Evolutionary conservation across 2,888 invertebrate genomes (phyloP), one percentile per base, ranked within the genome.

Genomic region (Dichetophora obliterata): DNA sequence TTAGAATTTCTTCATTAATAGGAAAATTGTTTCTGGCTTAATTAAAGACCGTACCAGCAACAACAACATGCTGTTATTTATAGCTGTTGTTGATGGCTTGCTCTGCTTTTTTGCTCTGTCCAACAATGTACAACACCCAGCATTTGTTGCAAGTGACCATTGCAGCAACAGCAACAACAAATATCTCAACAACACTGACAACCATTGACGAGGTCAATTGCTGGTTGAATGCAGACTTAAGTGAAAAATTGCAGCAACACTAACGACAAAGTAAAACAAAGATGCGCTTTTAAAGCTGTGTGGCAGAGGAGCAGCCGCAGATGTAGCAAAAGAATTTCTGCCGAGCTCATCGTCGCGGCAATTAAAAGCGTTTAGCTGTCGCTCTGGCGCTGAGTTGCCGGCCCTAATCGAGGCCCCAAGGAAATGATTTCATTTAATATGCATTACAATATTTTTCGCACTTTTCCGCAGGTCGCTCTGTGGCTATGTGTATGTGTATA

Each of bases 1-100:
- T 85, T 82, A 82, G 81, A 85, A 85, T 86, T 85, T 83, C 86
- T 86, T 85, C 84, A 86, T 86, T 85, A 85, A 86, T 85, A 85
- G 85, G 85, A 85, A 85, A 85, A 82, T 83, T 80, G 81, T 79
- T 78, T 76, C 76, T 79, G 71, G 31, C 31, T 65, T 63, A 71
- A 77, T 72, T 77, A 78, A 79, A 80, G 72, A 73, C 77, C 77
- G 57, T 63, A 19, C 48, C 63, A 72, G 43, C 63, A 75, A 68
- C 72, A 57, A 27, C 73, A 71, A 66, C 43, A 19, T 52, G 54
- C 43, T 73, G 70, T 14, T 78, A 69, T 75, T 76, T 57, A 68
- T 72, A 22, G 72, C 59, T 72, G 43, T 54, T 72, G 43, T 31
- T 61, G 31, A 16, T 37, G 43, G 37, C 50, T 59, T 48, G 43